A percentile compares a stretch with the other conserved stretches of the same genome.
Evolutionary conservation across 2,113 vertebrate species (phyloP).

Genomic region (Bombycilla garrulus): DNA sequence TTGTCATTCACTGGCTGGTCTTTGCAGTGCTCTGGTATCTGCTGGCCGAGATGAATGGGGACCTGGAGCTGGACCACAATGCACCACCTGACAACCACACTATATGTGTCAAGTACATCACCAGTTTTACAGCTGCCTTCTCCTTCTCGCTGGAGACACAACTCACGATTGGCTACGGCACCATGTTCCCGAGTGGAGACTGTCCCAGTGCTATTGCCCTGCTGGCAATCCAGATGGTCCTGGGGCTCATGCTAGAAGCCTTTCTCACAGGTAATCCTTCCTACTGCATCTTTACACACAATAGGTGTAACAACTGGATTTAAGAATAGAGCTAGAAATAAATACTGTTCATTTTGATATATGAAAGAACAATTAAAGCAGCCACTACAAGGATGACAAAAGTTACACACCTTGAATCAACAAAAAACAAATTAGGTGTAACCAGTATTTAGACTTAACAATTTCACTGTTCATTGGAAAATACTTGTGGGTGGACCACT

Average conservation of each 20-base stretch:
- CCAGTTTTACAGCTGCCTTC: constrained; percentile 94
- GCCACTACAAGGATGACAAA: not conserved
- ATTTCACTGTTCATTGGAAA: not conserved
- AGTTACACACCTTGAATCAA: not conserved
- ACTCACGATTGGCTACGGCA: constrained; percentile 96
- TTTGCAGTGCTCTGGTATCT: constrained; percentile 97
- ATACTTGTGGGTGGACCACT: not conserved
- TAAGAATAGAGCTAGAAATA: not conserved
- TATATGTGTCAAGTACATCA: constrained; percentile 95
- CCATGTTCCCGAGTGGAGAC: constrained; percentile 96
- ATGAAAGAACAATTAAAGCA: not conserved
- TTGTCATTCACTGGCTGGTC: constrained; percentile 93
- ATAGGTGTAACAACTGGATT: not conserved
- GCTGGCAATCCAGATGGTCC: constrained; percentile 94
- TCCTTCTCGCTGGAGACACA: constrained; percentile 98
- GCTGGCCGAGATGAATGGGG: constrained; percentile 92
- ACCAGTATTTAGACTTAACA: not conserved
- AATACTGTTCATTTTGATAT: not conserved
- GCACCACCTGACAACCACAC: constrained; percentile 89
- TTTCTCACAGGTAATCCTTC: constrained; percentile 92
- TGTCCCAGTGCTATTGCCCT: constrained; percentile 93
- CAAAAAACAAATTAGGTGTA: not conserved
- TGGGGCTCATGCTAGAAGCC: constrained; percentile 96
- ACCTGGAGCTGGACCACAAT: constrained; percentile 90
- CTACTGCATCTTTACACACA: not conserved